Evolutionary conservation across 1,140 invertebrate species (phyloP).

Genomic region (Cydia amplana): DNA sequence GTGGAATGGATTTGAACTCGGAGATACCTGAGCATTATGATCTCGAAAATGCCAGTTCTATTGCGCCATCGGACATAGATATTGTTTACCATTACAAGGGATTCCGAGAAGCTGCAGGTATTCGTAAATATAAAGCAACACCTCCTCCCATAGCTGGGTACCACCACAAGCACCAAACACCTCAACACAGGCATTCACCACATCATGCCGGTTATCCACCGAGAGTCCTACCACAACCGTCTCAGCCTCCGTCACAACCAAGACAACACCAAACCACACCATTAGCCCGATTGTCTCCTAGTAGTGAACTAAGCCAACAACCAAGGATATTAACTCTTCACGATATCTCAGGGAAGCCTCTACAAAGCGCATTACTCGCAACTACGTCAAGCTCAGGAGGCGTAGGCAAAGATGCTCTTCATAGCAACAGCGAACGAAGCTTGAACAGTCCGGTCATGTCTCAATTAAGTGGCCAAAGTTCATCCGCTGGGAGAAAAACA

Average conservation of each 20-base stretch:
- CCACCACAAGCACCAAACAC: slow-evolving; percentile 88
- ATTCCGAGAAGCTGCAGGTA: slow-evolving; percentile 88
- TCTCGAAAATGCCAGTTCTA: slow-evolving; percentile 97
- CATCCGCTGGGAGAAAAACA: slow-evolving; percentile 85
- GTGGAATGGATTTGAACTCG: slow-evolving; percentile 84
- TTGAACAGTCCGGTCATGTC: slow-evolving; percentile 95
- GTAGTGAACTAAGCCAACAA: slow-evolving; percentile 94
- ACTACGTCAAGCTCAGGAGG: slow-evolving; percentile 92
- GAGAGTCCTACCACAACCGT: slow-evolving; percentile 84
- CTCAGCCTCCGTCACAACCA: slow-evolving; percentile 82
- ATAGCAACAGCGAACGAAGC: slow-evolving; percentile 93
- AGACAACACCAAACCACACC: slow-evolving; percentile 92
- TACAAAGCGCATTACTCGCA: slow-evolving; percentile 92
- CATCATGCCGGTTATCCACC: slow-evolving; percentile 86
- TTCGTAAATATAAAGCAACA: slow-evolving; percentile 91
- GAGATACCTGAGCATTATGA: slow-evolving; percentile 98
- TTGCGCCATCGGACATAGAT: slow-evolving; percentile 98
- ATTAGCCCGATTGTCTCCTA: slow-evolving; percentile 92
- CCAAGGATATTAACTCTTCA: slow-evolving; percentile 94
- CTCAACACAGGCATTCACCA: slow-evolving; percentile 86
- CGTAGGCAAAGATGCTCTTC: slow-evolving; percentile 89
- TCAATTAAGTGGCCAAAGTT: slow-evolving; percentile 90
- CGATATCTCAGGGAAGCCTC: slow-evolving; percentile 94
- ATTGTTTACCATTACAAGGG: slow-evolving; percentile 98
- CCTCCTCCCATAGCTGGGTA: slow-evolving; percentile 86